Base-by-base conservation (phyloP, 30 jellyfish, hydroid and myxozoan species). In the Aurelia sp. region DNA sequence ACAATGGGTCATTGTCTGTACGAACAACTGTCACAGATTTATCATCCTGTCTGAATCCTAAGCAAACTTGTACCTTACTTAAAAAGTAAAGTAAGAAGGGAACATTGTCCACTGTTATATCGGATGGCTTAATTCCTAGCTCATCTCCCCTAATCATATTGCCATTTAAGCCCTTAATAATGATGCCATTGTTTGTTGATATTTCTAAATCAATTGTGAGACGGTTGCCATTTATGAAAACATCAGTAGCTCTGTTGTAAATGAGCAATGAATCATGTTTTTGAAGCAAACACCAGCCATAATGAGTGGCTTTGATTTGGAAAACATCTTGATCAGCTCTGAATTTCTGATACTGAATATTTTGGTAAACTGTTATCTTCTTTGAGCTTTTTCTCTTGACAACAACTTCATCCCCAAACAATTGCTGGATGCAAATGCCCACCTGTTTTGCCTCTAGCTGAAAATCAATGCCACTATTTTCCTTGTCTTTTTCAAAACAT, bases 11-110 rank as follows among this genome's bases (percentile, higher is more conserved):
- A 58, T 58, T 58, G 68, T n/a, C 70, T 60, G 33, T 60, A 22
- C 70, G 33, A 60, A 60, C 11, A 9, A 60, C 70, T 60, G 70
- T 9, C 70, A 9, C 70, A 60, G 33, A n/a, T 60, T 60, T 60
- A 21, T 60, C 70, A 60, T 60, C 70, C 70, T 60, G 70, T 60
- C 13, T 60, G 70, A 60, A 60, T 60, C 70, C 70, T 24, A 60
- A 60, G 70, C 70, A 60, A 60, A 60, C 70, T 9, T 10, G 70
- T 60, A 60, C 70, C 13, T 60, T 60, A 7, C 70, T 60, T 60
- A 60, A 60, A 60, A 60, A 60, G 70, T 60, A 60, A 60, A 60
- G 70, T 60, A 60, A 12, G 70, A 60, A 60, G 11, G 70, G 70
- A 10, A 60, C 70, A 60, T 60, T 60, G 22, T 60, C 70, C 70